Evolutionary conservation across 1,140 invertebrate species (phyloP).

Genomic region (Pteromalus puparum): DNA sequence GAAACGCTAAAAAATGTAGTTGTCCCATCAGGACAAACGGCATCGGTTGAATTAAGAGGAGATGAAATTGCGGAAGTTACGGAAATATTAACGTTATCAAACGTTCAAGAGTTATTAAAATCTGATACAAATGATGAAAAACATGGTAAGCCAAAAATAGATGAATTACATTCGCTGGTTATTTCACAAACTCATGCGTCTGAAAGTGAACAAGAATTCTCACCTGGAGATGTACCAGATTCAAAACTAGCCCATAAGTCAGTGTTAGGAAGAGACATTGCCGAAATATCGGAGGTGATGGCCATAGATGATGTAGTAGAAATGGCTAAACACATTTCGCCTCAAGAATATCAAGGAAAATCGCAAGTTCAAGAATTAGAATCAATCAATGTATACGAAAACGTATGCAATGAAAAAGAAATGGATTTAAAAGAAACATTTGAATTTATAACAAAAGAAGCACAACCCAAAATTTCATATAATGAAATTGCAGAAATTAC

Average conservation of each 20-base stretch:
- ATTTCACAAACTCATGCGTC: slow-evolving; percentile 60
- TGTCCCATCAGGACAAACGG: slow-evolving; percentile 53
- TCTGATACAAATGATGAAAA: slow-evolving; percentile 55
- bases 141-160: slow-evolving; percentile 57
- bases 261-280: slow-evolving; percentile 63
- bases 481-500: slow-evolving; percentile 27
- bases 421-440: background rate
- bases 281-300: slow-evolving; percentile 64
- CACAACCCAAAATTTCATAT: slow-evolving; percentile 43
- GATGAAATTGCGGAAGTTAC: slow-evolving; percentile 62
- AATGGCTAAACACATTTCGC: slow-evolving; percentile 51
- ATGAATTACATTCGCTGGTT: slow-evolving; percentile 61
- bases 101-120: slow-evolving; percentile 58
- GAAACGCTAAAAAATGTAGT: slow-evolving; percentile 48
- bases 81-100: slow-evolving; percentile 63
- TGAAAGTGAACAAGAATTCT: slow-evolving; percentile 61
- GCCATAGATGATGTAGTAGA: slow-evolving; percentile 61
- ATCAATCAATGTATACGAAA: slow-evolving; percentile 43
- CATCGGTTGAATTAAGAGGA: slow-evolving; percentile 58
- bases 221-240: slow-evolving; percentile 54
- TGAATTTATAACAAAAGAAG: slow-evolving; percentile 20
- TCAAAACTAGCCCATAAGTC: slow-evolving; percentile 60
- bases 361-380: slow-evolving; percentile 47
- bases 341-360: slow-evolving; percentile 57
- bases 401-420: background rate